Base-by-base conservation (phyloP, 2,113 vertebrate species). In the Datnioides undecimradiatus region DNA sequence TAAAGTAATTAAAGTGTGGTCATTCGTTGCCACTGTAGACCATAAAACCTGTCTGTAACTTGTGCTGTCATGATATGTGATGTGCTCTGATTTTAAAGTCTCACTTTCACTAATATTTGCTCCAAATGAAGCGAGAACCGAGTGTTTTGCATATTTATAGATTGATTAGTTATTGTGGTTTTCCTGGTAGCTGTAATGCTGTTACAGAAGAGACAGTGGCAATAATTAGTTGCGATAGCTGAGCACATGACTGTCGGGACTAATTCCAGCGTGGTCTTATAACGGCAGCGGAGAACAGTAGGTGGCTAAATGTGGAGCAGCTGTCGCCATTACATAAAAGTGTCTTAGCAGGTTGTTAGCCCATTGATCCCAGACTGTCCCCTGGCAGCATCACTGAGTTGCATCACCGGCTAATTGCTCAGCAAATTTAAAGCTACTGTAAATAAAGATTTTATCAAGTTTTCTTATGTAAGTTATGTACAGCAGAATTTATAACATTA, bases 241-340 rank as follows among this genome's bases (percentile, higher is more conserved):
- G 34, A 84, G 60, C 73, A 78, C 64, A 27, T 81, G 80, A 52
- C 33, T 27, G 64, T 34, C 33, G 1, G 49, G 48, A 62, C 76
- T 90, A 87, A 90, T 76, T 87, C 51, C 65, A 79, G 66, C 65
- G 52, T 69, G 66, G 75, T 73, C 60, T 86, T 76, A 75, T 13
- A 46, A 85, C 2, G 36, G 62, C 71, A 34, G 57, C 36, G 23
- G 73, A 76, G 76, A 33, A 38, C 45, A 73, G 76, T 58, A 59
- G 66, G 75, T 36, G 62, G 80, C 88, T 88, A 87, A 90, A 88
- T 82, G 73, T 66, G 77, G 76, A 68, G 70, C 74, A 69, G 48
- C 78, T 89, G 31, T 52, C 40, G 63, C 46, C 21, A 74, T 92
- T 89, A 83, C 84, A 85, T 92, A 86, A 91, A 93, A 70, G 72